Base-by-base conservation (phyloP, 1,140 invertebrate genomes). In the Drosophila gunungcola region DNA sequence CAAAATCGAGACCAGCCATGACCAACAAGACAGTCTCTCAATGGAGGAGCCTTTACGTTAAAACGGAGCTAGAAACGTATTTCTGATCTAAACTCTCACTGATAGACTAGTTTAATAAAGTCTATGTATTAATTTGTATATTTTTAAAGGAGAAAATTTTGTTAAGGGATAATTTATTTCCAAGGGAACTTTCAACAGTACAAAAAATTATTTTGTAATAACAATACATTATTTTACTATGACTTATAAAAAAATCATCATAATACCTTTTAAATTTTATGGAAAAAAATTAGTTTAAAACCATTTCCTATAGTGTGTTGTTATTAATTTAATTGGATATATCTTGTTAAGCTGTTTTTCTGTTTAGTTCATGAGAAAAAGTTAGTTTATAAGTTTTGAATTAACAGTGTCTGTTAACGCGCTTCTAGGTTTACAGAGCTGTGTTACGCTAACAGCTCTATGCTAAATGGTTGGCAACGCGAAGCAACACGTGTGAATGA, bases 401-500 rank as follows among this genome's bases (percentile, higher is more conserved):
- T 10, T 43, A 73, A 78, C 60, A 69, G 36, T 27, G 3, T 13
- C 13, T 0, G 6, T 51, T 61, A 29, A 12, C 6, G 3, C 1
- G 9, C 3, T 27, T 12, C 2, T 32, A 7, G 4, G 5, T 34
- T 13, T 51, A 34, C 27, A 51, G 27, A 51, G 7, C 29, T 34
- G 13, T 32, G 38, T 42, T 13, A 27, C 7, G 7, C 32, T 48
- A 48, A 48, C 46, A 51, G 48, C 7, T 3, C 25, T 21, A 7
- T 12, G 12, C 6, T 2, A 13, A 36, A n/a, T 34, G 10, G 45
- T 39, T 84, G 81, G 82, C 74, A 80, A 68, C 81, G 64, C 77
- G 16, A 7, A 7, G 51, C 75, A 82, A 73, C 83, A 88, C 83
- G 83, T 88, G 83, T 69, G 55, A 45, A 42, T 36, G 12, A 16